Evolutionary conservation across 2,113 vertebrate species (phyloP).

Genomic region (Catharus minimus): DNA sequence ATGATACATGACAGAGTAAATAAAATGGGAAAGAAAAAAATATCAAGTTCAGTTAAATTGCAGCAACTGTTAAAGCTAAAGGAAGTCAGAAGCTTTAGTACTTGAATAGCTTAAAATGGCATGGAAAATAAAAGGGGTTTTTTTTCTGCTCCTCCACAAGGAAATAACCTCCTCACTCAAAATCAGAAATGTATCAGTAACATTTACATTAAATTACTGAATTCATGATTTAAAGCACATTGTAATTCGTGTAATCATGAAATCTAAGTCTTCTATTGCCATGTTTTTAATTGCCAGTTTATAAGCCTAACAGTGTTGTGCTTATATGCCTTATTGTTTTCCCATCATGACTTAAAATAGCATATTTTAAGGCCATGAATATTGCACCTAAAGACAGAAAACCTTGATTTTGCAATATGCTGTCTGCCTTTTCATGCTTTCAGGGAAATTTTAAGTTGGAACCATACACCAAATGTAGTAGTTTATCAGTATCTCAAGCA

Average conservation of each 20-base stretch:
- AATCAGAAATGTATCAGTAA: background rate
- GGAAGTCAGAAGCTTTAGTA: background rate
- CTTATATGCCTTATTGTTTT: background rate
- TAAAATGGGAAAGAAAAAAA: background rate
- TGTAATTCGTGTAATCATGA: background rate
- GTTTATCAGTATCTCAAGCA: background rate
- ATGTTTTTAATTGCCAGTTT: background rate
- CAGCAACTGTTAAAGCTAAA: background rate
- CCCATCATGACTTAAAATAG: background rate
- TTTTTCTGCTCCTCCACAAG: background rate
- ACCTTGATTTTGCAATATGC: background rate
- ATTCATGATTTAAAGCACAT: background rate
- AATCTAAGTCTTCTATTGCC: background rate
- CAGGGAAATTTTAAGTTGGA: background rate
- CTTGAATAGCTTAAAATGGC: background rate
- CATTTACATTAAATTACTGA: background rate
- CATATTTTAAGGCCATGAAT: background rate
- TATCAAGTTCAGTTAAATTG: background rate
- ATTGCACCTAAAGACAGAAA: background rate
- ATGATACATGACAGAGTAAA: background rate
- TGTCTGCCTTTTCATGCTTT: background rate
- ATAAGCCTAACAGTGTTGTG: background rate
- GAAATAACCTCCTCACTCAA: background rate
- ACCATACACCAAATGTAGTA: background rate
- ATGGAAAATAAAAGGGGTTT: background rate